phyloP scores from a whole-genome alignment of 2,797 vertebrate genomes.

The Syndactyla subalaris region DNA sequence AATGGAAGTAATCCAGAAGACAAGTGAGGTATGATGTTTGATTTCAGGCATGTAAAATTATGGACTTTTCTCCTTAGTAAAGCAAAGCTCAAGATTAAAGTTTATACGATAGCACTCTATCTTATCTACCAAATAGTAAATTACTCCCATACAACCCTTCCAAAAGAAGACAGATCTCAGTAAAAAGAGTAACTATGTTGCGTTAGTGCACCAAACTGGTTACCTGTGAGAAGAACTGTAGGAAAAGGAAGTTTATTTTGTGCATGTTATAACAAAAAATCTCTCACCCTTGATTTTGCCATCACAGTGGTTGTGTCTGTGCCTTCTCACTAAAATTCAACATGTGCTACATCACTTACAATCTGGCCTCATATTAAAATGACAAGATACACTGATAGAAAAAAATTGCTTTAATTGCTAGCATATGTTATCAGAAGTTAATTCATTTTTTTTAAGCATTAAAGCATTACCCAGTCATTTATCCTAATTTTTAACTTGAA shows the following conservation, averaged over 20 bases:
- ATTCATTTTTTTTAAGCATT: neutral
- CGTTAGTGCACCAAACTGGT: neutral
- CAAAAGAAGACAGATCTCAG: neutral
- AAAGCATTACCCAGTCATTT: neutral
- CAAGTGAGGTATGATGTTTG: neutral
- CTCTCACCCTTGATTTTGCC: neutral
- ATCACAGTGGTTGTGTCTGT: neutral
- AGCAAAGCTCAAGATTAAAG: neutral
- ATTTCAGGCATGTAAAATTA: neutral
- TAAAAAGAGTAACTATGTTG: neutral
- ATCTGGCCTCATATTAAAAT: neutral
- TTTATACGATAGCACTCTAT: neutral
- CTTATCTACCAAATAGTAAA: neutral
- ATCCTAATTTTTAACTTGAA: neutral
- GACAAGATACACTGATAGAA: neutral
- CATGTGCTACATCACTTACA: neutral
- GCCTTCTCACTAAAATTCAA: neutral
- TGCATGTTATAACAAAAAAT: neutral
- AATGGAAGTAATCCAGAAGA: neutral
- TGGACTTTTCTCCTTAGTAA: neutral
- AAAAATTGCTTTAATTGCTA: conserved; percentile 20
- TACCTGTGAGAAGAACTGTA: neutral
- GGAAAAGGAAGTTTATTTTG: neutral
- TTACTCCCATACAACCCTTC: neutral
- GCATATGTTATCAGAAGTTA: neutral